phyloP scores from a whole-genome alignment of 2,888 invertebrate species.

The Cantharis lateralis region DNA sequence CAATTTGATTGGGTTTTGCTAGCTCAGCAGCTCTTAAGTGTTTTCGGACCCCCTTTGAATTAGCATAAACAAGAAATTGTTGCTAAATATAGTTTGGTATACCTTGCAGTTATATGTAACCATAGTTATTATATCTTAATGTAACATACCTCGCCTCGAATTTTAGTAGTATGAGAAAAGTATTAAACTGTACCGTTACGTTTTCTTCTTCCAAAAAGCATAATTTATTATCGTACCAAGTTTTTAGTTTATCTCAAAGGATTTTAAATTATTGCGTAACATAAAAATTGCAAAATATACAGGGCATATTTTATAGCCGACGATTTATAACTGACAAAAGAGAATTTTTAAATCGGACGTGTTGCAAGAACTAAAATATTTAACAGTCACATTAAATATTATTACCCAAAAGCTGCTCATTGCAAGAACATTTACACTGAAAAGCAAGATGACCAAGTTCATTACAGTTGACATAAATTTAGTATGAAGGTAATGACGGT shows the following conservation, averaged over 20 bases:
- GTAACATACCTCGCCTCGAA: background rate
- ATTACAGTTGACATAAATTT: constrained; percentile 28
- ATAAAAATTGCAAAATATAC: background rate
- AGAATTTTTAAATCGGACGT: background rate
- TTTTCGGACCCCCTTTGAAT: background rate
- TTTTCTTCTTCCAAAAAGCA: background rate
- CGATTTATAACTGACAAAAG: background rate
- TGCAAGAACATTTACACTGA: background rate
- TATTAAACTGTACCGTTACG: background rate
- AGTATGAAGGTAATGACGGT: background rate
- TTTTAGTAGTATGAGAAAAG: background rate
- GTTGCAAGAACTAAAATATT: background rate
- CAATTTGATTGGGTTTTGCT: too few species aligned
- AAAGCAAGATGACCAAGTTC: background rate
- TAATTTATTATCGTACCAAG: background rate
- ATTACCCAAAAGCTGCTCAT: background rate
- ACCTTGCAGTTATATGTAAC: background rate
- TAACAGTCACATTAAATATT: constrained; percentile 6
- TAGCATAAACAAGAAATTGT: background rate
- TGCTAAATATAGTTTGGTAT: background rate
- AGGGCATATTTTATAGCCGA: background rate
- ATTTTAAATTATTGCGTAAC: background rate
- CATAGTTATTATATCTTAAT: background rate
- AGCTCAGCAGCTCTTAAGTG: too few species aligned
- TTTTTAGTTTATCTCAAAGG: background rate